Conservation (phyloP, 53 echinoderm and acorn worm species). For the Luidia sarsii region DNA sequence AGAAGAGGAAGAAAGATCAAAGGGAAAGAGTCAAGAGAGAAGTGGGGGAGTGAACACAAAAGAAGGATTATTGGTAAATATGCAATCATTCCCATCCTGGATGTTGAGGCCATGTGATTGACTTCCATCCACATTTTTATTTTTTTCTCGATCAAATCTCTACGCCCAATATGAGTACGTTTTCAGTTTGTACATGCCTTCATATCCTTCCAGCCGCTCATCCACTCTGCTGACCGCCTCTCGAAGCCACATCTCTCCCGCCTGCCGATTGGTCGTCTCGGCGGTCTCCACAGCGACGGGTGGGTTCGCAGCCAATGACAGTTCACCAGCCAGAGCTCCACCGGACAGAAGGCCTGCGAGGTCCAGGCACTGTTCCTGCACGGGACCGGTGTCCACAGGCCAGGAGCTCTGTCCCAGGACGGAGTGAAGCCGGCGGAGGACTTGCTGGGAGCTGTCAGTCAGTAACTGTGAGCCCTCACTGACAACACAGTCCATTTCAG, state of each 20-base stretch:
- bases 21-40: too few species aligned
- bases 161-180: too few species aligned
- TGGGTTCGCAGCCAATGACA: constrained; percentile 5
- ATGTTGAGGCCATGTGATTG: too few species aligned
- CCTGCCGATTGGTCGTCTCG: neutral
- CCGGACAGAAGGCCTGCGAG: neutral
- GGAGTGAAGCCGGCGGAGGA: neutral
- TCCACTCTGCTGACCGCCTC: constrained; percentile 31
- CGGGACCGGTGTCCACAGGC: neutral
- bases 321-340: neutral
- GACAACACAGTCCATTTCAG: neutral
- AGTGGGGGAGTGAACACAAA: too few species aligned
- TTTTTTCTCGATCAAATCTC: too few species aligned
- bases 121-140: too few species aligned
- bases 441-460: too few species aligned
- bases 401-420: neutral
- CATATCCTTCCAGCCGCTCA: constrained; percentile 44
- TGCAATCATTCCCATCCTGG: too few species aligned
- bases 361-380: constrained; percentile 3
- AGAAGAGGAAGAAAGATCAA: too few species aligned
- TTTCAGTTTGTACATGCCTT: constrained; percentile 28
- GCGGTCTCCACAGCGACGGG: neutral
- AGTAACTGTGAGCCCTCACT: too few species aligned
- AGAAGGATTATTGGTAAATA: too few species aligned
- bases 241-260: neutral